Evolutionary conservation across 2,113 vertebrate genomes (phyloP).

Genomic region (Steatornis caripensis): DNA sequence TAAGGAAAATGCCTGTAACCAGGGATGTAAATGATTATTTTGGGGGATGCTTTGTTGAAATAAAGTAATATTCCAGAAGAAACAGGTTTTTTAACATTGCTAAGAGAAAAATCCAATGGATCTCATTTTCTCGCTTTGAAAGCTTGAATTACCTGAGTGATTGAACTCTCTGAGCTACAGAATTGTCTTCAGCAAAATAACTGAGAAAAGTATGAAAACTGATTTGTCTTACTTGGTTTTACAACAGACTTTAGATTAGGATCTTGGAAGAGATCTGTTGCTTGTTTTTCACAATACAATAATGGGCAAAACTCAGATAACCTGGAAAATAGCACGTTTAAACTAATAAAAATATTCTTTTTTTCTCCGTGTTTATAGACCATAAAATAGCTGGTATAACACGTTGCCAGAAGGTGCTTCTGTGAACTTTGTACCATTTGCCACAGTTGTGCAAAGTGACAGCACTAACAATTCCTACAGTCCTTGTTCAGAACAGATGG

Average conservation of each 20-base stretch:
- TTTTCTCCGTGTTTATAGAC: background rate
- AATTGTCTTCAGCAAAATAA: background rate
- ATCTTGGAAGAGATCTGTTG: background rate
- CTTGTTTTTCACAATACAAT: background rate
- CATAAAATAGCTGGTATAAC: background rate
- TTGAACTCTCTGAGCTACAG: background rate
- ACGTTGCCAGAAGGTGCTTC: background rate
- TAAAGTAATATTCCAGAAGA: background rate
- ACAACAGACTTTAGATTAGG: background rate
- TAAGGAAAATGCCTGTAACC: background rate
- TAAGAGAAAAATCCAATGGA: background rate
- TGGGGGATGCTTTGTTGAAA: background rate
- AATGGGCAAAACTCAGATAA: background rate
- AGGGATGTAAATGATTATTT: background rate
- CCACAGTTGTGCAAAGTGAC: background rate
- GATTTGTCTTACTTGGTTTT: background rate
- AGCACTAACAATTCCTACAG: background rate
- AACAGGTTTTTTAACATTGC: background rate
- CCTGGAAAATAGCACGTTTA: background rate
- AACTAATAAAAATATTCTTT: background rate
- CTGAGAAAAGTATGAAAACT: background rate
- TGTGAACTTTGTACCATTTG: background rate
- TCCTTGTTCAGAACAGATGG: background rate
- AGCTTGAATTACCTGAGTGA: background rate
- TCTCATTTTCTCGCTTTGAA: background rate